Evolutionary conservation across 2,888 invertebrate species (phyloP).

Genomic region (Campoplex capitator): DNA sequence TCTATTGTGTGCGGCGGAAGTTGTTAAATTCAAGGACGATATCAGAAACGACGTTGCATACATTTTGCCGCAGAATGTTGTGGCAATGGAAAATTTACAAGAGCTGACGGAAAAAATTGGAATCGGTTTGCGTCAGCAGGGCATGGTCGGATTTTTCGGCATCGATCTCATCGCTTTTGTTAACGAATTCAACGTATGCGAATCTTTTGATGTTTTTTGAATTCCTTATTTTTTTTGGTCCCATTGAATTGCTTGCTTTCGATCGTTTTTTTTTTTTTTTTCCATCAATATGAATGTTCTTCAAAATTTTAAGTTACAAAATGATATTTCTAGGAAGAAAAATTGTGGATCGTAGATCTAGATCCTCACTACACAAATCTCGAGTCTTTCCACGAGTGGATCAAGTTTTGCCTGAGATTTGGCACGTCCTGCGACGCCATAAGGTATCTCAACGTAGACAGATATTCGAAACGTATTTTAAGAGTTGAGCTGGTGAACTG

Average conservation of each 20-base stretch:
- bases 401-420: constrained; percentile 69
- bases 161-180: constrained; percentile 70
- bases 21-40: constrained; percentile 64
- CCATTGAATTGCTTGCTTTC: background rate
- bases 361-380: constrained; percentile 74
- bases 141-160: constrained; percentile 71
- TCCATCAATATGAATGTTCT: background rate
- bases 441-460: constrained; percentile 24
- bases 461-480: background rate
- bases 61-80: constrained; percentile 71
- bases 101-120: constrained; percentile 63
- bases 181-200: constrained; percentile 56
- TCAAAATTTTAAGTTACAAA: background rate
- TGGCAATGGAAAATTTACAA: constrained; percentile 56
- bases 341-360: constrained; percentile 73
- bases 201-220: background rate
- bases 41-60: constrained; percentile 70
- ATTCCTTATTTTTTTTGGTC: background rate
- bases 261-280: background rate
- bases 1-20: constrained; percentile 70
- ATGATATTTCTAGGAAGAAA: constrained; percentile 55
- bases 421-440: constrained; percentile 6
- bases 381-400: constrained; percentile 73
- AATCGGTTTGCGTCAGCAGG: constrained; percentile 60
- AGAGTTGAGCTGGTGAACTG: constrained; percentile 17